Base-by-base conservation (phyloP, 1,140 invertebrate genomes). In the Drosophila arizonae region DNA sequence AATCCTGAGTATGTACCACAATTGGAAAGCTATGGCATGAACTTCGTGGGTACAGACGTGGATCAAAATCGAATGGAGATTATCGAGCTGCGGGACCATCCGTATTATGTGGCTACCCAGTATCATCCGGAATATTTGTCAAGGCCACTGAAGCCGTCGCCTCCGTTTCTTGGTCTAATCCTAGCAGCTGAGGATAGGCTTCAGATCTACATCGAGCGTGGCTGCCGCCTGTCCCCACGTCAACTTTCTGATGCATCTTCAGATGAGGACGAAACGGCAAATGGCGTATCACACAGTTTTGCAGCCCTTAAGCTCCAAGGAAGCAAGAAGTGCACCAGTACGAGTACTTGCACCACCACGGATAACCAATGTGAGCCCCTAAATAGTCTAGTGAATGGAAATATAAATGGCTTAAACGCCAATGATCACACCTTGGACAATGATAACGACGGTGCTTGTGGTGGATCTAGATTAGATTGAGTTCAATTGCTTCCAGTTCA, bases 111-210 rank as follows among this genome's bases (percentile, higher is more conserved):
- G 11, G 97, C 96, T 0, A 98, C 98, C 0, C 99, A 99, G 92
- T 99, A 96, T 92, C 99, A 99, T 92, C 99, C 99, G 0, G 99
- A 99, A 92, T 99, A 99, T 92, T 93, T 99, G 55, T 98, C 97
- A 1, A 94, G 98, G 1, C 98, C 99, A 0, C 92, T 99, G 56
- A 96, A 96, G 74, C 98, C 99, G 0, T 99, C 97, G 36, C 97
- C 99, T 4, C 98, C 98, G 4, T 99, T 99, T 90, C 92, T 99
- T 63, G 99, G 99, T 58, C 93, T 99, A 2, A 95, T 99, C 76
- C 93, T 99, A 56, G 97, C 97, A 9, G 95, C 97, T 2, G 94
- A 95, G 63, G 95, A 95, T 15, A 96, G 96, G 91, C 92, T 98
- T 21, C 93, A 95, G 33, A 92, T 92, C 36, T 97, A 95, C 80